Conservation (phyloP, 2,888 invertebrate species). For the Lamellibrachia columna region DNA sequence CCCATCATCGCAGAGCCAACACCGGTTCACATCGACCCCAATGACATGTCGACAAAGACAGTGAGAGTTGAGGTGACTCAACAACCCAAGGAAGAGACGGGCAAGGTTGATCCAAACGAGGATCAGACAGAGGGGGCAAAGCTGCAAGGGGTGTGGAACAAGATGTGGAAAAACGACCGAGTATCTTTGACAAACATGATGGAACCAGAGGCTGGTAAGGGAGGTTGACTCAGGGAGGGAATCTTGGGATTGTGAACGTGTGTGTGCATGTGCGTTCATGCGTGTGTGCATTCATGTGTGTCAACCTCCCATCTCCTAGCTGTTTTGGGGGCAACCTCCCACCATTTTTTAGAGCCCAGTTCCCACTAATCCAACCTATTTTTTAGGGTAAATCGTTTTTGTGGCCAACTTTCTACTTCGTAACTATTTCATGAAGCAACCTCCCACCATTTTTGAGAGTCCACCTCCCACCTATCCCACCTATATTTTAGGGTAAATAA, state of each 20-base stretch:
- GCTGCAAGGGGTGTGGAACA: not conserved
- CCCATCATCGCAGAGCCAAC: not conserved
- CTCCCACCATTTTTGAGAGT: too few species aligned
- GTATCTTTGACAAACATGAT: not conserved
- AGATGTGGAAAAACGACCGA: not conserved
- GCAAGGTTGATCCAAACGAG: not conserved
- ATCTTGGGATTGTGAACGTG: too few species aligned
- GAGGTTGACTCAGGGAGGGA: not conserved
- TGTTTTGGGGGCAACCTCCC: too few species aligned
- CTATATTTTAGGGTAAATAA: too few species aligned
- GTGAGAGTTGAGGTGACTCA: not conserved
- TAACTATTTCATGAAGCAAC: too few species aligned
- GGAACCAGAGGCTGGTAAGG: not conserved
- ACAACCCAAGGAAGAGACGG: not conserved
- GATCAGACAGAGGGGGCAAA: not conserved
- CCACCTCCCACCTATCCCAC: too few species aligned
- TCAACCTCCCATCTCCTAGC: too few species aligned
- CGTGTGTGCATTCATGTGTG: not conserved
- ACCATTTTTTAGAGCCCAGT: too few species aligned
- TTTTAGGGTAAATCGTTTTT: too few species aligned
- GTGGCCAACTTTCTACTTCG: too few species aligned
- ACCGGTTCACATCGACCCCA: not conserved
- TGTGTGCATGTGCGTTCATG: not conserved
- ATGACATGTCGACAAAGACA: not conserved
- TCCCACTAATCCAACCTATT: too few species aligned